Conservation (phyloP, 2,888 invertebrate species). For the Lasioglossum oenotherae region DNA sequence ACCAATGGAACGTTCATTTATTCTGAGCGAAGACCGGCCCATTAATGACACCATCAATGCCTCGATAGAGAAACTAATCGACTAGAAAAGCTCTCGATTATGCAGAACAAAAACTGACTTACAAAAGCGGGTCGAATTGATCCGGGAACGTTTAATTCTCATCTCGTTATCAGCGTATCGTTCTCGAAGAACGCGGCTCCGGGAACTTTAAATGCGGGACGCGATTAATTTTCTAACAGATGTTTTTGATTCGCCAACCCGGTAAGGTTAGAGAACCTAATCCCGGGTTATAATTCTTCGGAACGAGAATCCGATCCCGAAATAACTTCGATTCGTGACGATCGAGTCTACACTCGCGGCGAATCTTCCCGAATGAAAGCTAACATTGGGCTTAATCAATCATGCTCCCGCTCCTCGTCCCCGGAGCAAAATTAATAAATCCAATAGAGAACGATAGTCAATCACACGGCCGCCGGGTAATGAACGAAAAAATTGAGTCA, state of each 20-base stretch:
- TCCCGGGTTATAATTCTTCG: not conserved
- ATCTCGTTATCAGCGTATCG: not conserved
- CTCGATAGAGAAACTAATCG: constrained; percentile 1
- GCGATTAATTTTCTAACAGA: not conserved
- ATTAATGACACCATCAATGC: not conserved
- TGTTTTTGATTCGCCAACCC: not conserved
- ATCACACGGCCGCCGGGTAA: not conserved
- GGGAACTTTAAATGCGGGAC: not conserved
- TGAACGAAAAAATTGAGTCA: not conserved
- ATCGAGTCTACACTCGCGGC: not conserved
- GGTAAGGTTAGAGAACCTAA: not conserved
- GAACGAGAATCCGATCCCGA: not conserved
- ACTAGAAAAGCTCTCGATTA: not conserved
- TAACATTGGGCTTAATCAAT: constrained; percentile 4
- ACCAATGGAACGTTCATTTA: not conserved
- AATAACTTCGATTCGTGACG: not conserved
- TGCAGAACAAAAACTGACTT: not conserved
- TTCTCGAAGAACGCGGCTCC: not conserved
- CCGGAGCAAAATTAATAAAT: constrained; percentile 1
- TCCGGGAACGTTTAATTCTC: not conserved
- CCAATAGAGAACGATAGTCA: constrained; percentile 3
- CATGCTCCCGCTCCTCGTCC: not conserved
- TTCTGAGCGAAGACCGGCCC: not conserved
- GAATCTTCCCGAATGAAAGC: not conserved
- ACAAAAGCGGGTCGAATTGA: not conserved